Conservation (phyloP, 2,797 vertebrate genomes). For the Hirundo rustica region DNA sequence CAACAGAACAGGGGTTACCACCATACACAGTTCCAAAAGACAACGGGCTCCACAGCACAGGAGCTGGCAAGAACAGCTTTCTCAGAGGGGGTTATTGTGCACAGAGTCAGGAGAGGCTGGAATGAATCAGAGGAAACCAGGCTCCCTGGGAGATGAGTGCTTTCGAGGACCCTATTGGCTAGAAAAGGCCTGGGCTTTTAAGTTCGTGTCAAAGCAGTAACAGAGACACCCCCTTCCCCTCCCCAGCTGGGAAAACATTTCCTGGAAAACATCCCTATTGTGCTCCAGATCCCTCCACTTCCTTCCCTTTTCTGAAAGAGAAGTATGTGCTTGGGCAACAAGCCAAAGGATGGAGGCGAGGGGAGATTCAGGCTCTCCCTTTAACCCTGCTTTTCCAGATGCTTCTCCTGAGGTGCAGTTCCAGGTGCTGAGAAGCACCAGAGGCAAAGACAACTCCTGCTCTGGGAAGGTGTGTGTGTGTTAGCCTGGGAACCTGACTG, state of each 20-base stretch:
- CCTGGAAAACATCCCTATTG: slow-evolving; percentile 61
- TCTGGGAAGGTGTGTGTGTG: not conserved
- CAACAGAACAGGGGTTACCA: not conserved
- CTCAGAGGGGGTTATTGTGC: not conserved
- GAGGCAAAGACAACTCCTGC: not conserved
- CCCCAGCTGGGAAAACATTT: slow-evolving; percentile 52
- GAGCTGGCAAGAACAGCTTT: not conserved
- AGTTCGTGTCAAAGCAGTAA: not conserved
- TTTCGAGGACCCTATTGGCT: not conserved
- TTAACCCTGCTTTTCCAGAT: not conserved
- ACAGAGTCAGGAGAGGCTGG: not conserved
- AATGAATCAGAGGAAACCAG: slow-evolving; percentile 42
- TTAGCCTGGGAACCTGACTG: not conserved
- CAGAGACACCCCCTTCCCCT: slow-evolving; percentile 7
- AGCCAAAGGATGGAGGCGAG: not conserved
- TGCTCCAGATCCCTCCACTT: slow-evolving; percentile 16
- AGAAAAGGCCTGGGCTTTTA: not conserved
- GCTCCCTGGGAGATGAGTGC: not conserved
- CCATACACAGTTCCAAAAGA: not conserved
- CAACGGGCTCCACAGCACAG: not conserved
- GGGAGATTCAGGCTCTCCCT: not conserved
- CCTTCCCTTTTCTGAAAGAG: slow-evolving; percentile 35
- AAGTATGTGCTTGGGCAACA: not conserved
- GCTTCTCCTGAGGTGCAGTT: not conserved
- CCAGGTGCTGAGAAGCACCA: not conserved